Conservation (phyloP, 2,888 invertebrate species). For the Bugula neritina region DNA sequence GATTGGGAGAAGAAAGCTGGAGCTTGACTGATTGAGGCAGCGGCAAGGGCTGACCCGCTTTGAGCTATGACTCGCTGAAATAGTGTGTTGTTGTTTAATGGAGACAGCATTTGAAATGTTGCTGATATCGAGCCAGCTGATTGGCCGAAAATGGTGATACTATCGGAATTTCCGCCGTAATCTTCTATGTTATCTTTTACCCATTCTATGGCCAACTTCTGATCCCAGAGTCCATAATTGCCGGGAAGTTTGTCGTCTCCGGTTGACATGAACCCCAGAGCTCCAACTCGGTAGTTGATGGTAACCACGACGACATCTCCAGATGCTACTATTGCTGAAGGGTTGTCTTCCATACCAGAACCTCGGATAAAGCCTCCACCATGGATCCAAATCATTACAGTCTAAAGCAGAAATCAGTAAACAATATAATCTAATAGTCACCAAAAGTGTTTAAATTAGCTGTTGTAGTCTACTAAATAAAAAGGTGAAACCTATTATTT, state of each 20-base stretch:
- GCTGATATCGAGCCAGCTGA: conserved; percentile 37
- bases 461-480: too few species aligned
- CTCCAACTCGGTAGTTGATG: conserved; percentile 36
- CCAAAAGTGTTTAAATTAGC: too few species aligned
- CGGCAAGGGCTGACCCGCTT: conserved; percentile 28
- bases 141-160: conserved; percentile 37
- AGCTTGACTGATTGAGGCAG: neutral
- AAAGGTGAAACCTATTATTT: too few species aligned
- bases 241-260: conserved; percentile 34
- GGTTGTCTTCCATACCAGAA: neutral
- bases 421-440: too few species aligned
- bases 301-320: conserved; percentile 35
- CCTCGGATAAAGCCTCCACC: conserved; percentile 28
- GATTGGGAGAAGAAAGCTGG: neutral
- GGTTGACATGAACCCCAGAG: conserved; percentile 38
- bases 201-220: conserved; percentile 37
- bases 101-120: conserved; percentile 34
- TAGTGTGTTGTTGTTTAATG: conserved; percentile 30
- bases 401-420: neutral
- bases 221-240: conserved; percentile 39
- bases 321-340: conserved; percentile 30
- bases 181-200: conserved; percentile 35
- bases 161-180: conserved; percentile 35
- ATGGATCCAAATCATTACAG: conserved; percentile 30
- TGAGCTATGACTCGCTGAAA: conserved; percentile 30